Evolutionary conservation across 2,113 vertebrate species (phyloP).

Genomic region (Siphamia tubifer): DNA sequence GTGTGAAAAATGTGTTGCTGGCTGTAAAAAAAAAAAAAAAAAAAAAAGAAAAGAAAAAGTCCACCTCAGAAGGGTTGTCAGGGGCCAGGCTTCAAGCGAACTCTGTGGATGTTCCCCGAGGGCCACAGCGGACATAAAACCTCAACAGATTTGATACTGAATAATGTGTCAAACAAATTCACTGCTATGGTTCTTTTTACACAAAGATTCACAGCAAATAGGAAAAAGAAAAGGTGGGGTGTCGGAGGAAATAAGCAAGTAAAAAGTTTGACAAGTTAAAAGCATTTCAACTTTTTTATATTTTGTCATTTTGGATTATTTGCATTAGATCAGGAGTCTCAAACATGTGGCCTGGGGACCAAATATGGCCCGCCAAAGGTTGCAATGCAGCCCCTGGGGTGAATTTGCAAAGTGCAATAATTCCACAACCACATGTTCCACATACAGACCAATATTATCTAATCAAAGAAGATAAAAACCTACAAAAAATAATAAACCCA

Average conservation of each 20-base stretch:
- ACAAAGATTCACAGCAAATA: neutral
- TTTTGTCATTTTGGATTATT: neutral
- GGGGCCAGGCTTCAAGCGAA: slow-evolving; percentile 23
- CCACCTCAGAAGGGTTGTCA: slow-evolving; percentile 44
- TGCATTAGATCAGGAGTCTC: too few relatives aligned
- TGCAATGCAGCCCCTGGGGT: too few relatives aligned
- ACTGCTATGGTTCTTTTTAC: neutral
- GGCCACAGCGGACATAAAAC: slow-evolving; percentile 20
- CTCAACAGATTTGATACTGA: slow-evolving; percentile 23
- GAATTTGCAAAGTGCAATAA: too few relatives aligned
- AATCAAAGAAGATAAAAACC: too few relatives aligned
- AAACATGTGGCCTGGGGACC: too few relatives aligned
- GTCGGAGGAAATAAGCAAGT: neutral
- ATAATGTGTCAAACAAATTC: slow-evolving; percentile 25
- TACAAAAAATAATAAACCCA: too few relatives aligned
- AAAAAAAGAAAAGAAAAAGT: slow-evolving; percentile 40
- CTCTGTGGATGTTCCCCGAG: slow-evolving; percentile 15
- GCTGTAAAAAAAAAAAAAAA: slow-evolving; percentile 42
- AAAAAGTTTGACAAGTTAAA: too few relatives aligned
- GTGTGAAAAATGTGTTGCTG: slow-evolving; percentile 60
- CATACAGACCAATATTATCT: too few relatives aligned
- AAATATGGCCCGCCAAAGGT: too few relatives aligned
- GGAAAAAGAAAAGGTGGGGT: neutral
- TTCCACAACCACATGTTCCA: too few relatives aligned
- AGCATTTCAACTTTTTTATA: too few relatives aligned